Conservation (phyloP, 1,140 invertebrate genomes). For the Brachionus angularis region DNA sequence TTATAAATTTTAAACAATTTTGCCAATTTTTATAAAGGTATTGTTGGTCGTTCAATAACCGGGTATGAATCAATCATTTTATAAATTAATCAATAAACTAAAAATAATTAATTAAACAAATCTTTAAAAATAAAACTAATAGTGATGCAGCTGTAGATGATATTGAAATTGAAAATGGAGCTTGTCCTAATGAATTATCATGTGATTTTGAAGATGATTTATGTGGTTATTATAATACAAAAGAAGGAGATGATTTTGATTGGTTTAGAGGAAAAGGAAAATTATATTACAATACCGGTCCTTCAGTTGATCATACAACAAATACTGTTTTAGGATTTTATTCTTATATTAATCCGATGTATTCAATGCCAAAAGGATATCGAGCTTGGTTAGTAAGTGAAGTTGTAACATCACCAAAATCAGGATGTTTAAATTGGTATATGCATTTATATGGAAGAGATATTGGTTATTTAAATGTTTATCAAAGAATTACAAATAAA, state of each 20-base stretch:
- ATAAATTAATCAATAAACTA: too few relatives aligned
- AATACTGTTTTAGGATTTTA: conserved; percentile 44
- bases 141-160: conserved; percentile 58
- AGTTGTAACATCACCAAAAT: conserved; percentile 44
- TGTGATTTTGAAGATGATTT: conserved; percentile 48
- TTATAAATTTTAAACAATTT: background rate
- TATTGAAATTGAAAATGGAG: conserved; percentile 49
- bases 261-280: conserved; percentile 44
- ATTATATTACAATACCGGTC: conserved; percentile 44
- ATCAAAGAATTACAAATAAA: conserved; percentile 45
- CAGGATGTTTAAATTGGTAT: conserved; percentile 46
- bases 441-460: conserved; percentile 55
- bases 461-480: conserved; percentile 49
- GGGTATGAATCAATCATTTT: too few relatives aligned
- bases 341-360: conserved; percentile 46
- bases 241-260: conserved; percentile 45
- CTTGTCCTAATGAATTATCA: conserved; percentile 46
- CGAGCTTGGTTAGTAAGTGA: conserved; percentile 40
- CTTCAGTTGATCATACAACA: conserved; percentile 48
- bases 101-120: too few relatives aligned
- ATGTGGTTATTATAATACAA: conserved; percentile 48
- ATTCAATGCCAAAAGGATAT: background rate
- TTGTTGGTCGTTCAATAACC: too few relatives aligned
- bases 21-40: background rate
- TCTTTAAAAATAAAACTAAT: too few relatives aligned